Evolutionary conservation across 2,888 invertebrate genomes (phyloP), one percentile per base, ranked within the genome.

Genomic region (Macaria notata): DNA sequence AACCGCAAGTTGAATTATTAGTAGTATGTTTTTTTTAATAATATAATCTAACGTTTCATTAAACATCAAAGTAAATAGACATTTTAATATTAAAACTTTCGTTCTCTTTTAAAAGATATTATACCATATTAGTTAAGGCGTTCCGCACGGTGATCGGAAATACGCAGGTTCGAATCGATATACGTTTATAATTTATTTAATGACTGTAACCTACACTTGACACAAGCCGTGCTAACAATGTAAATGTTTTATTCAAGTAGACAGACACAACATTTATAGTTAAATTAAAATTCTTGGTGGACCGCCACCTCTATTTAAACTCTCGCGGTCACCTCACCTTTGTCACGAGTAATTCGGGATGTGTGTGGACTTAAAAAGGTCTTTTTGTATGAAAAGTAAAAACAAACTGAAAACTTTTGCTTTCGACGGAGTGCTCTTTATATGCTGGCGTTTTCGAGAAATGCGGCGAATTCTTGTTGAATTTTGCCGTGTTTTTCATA

Each of bases 281-380:
- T n/a, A 49, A 54, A 58, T 54, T 59, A 59, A 54, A 59, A 59
- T 59, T 45, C 43, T 54, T 45, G 51, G 54, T 59, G 9, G 45
- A 54, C 51, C 54, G 45, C 48, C 54, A 51, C 59, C 54, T 59
- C 48, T 55, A 59, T 59, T 59, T 59, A 46, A 58, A 48, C 54
- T 55, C 33, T 48, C 48, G 59, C 46, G 59, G 59, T 51, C 59
- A 31, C 30, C 47, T 54, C 45, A 54, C 59, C 59, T 59, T 59
- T 59, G 59, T 55, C 54, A 54, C 51, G 51, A 51, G 45, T 52
- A 54, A 59, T 59, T 51, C 42, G 36, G 44, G 48, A 48, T 59
- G 59, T 48, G 52, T 46, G 54, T 54, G 50, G 54, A 55, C 54
- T 55, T 59, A 48, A 59, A 54, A 38, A 50, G 50, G 39, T 59